Conservation (phyloP, 1,140 invertebrate genomes). For the Nasonia longicornis region DNA sequence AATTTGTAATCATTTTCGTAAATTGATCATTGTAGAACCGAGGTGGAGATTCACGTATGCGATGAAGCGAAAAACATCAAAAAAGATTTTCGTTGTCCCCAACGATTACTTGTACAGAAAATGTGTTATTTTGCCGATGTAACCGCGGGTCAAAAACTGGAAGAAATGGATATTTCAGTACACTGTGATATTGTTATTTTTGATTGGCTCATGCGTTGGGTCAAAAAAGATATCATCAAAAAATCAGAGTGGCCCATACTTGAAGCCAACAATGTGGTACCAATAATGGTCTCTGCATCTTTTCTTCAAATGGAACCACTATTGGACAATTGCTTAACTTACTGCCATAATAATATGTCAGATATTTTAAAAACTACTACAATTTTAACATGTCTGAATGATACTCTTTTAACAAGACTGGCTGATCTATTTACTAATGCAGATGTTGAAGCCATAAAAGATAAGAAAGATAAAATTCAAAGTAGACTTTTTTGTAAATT, state of each 20-base stretch:
- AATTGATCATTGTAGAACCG: constrained; percentile 71
- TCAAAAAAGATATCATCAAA: constrained; percentile 79
- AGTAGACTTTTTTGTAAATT: constrained; percentile 86
- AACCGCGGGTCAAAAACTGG: constrained; percentile 85
- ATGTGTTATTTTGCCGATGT: constrained; percentile 96
- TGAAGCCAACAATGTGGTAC: constrained; percentile 88
- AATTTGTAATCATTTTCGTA: neutral
- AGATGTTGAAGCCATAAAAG: constrained; percentile 81
- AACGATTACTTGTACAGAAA: constrained; percentile 85
- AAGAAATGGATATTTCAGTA: constrained; percentile 96
- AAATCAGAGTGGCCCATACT: constrained; percentile 79
- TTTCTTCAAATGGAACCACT: constrained; percentile 94
- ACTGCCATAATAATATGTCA: constrained; percentile 83
- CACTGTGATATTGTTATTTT: constrained; percentile 95
- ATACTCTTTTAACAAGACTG: constrained; percentile 80
- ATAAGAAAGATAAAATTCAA: constrained; percentile 87
- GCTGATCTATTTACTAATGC: constrained; percentile 84
- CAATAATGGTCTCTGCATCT: constrained; percentile 91
- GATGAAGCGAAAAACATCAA: constrained; percentile 89
- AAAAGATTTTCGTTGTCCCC: constrained; percentile 89
- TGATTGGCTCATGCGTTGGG: constrained; percentile 97
- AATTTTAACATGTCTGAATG: constrained; percentile 81
- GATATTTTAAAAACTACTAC: constrained; percentile 83
- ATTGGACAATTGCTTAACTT: constrained; percentile 83
- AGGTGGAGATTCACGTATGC: constrained; percentile 89